A percentile compares a stretch with the other conserved stretches of the same genome.
phyloP scores from a whole-genome alignment of 64 coral and sea anemone species.

The Hydrozoanthus tunicans region DNA sequence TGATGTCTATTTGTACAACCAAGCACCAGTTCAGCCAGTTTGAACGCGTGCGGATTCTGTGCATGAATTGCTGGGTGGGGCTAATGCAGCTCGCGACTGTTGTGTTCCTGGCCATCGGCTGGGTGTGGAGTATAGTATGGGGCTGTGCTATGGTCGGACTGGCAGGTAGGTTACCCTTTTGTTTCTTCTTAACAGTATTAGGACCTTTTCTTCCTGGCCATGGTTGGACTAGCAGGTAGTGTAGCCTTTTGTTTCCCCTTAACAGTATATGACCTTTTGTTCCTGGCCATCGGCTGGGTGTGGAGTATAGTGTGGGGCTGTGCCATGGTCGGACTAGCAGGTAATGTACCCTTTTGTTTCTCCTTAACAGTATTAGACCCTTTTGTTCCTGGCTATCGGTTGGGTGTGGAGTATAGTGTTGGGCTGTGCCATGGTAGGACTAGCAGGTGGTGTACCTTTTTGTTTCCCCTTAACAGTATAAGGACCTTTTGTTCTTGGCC shows the following conservation, averaged over 20 bases:
- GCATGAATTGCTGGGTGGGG: constrained; percentile 84
- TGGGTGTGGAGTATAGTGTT: constrained; percentile 96
- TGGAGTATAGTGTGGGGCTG: constrained; percentile 96
- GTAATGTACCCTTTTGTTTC: not conserved
- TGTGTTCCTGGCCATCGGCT: constrained; percentile 92
- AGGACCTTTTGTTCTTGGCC: no score
- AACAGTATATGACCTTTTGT: not conserved
- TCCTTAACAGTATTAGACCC: no score
- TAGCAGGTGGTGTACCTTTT: not conserved
- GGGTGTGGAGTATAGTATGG: constrained; percentile 98
- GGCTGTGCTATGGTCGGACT: constrained; percentile 95
- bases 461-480: not conserved
- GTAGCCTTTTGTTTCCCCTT: not conserved
- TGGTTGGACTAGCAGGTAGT: constrained; percentile 61
- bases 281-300: not conserved
- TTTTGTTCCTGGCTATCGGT: constrained; percentile 52
- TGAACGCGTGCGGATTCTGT: constrained; percentile 68
- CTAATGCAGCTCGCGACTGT: constrained; percentile 81
- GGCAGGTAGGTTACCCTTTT: constrained; percentile 53
- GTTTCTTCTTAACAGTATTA: not conserved
- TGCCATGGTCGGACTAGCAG: constrained; percentile 78
- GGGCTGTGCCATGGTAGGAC: not conserved
- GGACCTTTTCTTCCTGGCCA: not conserved
- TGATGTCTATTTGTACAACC: constrained; percentile 80
- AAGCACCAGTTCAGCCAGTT: constrained; percentile 39